Percentiles rank a stretch among this genome's conserved stretches.
Evolutionary conservation across 2,888 invertebrate genomes (phyloP).

Genomic region (Athalia rosae): DNA sequence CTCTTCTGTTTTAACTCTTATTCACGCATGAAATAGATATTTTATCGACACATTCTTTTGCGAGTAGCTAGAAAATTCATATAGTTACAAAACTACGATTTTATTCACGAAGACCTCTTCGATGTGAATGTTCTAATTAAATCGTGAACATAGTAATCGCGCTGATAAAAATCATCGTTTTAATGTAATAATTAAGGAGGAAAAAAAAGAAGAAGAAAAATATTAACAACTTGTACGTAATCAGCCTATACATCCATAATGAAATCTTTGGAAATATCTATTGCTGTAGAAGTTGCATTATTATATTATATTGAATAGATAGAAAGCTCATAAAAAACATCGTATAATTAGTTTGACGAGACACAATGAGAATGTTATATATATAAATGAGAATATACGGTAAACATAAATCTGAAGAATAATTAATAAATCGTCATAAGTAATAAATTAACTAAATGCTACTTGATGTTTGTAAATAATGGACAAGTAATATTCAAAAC

Average conservation of each 20-base stretch:
- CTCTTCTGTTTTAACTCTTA: too few species aligned
- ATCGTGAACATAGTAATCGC: too few species aligned
- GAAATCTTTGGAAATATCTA: conserved; percentile 22
- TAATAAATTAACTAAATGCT: conserved; percentile 50
- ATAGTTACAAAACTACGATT: too few species aligned
- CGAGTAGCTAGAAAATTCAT: too few species aligned
- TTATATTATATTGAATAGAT: conserved; percentile 41
- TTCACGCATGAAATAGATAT: too few species aligned
- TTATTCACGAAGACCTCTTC: too few species aligned
- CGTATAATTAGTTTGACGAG: conserved; percentile 36
- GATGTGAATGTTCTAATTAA: too few species aligned
- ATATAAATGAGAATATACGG: conserved; percentile 55
- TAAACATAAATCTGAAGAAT: conserved; percentile 43
- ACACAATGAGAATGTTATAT: neutral
- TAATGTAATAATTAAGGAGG: too few species aligned
- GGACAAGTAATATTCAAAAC: conserved; percentile 56
- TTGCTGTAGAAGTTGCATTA: conserved; percentile 11
- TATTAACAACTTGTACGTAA: neutral
- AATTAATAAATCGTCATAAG: conserved; percentile 48
- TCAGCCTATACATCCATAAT: neutral
- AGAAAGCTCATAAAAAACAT: conserved; percentile 31
- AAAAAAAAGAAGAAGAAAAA: too few species aligned
- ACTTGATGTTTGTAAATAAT: conserved; percentile 62
- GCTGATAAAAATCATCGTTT: too few species aligned
- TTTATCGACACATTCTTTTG: too few species aligned